These are phyloP conservation scores for Gavia stellata DNA, from an alignment of 2,113 vertebrate species.

Conservation along the genomic window DNA sequence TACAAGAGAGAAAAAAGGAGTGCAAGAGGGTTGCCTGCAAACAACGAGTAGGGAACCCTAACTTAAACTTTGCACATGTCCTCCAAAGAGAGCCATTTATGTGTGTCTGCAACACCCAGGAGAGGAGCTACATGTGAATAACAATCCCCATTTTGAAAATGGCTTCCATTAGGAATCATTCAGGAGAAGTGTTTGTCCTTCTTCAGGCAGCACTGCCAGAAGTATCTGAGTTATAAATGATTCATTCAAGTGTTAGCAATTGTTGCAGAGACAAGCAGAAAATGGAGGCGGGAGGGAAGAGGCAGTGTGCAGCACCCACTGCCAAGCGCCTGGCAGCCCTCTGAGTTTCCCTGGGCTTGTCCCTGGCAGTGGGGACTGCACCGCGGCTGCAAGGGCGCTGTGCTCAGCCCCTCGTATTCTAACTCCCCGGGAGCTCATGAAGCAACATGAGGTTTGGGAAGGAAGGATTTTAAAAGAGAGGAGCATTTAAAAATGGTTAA, in stretches of 20 bases:
- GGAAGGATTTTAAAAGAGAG: neutral
- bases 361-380: neutral
- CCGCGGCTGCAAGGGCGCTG: accelerated
- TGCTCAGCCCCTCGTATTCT: neutral
- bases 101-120: neutral
- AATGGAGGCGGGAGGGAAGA: neutral
- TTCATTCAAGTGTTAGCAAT: neutral
- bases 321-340: neutral
- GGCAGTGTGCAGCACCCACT: neutral
- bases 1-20: neutral
- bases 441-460: neutral
- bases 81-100: neutral
- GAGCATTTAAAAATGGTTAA: neutral
- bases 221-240: neutral
- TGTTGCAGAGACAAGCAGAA: neutral
- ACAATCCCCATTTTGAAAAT: neutral
- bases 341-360: neutral
- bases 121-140: neutral
- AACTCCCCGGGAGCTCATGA: neutral
- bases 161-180: neutral
- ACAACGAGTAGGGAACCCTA: neutral
- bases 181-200: neutral
- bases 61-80: neutral
- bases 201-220: neutral
- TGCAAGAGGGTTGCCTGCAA: neutral